phyloP scores from a whole-genome alignment of 2,113 vertebrate species.

The Polyodon spathula region DNA sequence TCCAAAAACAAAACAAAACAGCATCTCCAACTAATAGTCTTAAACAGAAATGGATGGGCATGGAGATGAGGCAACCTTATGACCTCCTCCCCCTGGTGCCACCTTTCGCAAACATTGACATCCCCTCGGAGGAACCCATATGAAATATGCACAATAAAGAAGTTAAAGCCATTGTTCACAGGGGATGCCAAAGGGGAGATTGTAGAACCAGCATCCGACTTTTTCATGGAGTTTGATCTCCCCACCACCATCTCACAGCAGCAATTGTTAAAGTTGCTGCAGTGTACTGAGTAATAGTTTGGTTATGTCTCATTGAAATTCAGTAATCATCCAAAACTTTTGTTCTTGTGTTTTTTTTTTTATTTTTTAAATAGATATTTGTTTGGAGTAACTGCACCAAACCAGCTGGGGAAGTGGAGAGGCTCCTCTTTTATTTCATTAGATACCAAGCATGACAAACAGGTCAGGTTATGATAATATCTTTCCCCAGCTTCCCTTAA shows the following conservation, averaged over 20 bases:
- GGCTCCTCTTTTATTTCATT: conserved; percentile 26
- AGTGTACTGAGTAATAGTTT: conserved; percentile 12
- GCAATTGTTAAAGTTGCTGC: neutral
- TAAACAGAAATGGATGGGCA: neutral
- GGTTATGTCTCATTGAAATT: conserved; percentile 12
- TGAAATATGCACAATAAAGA: conserved; percentile 24
- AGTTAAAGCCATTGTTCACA: conserved; percentile 44
- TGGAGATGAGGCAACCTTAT: too few relatives aligned
- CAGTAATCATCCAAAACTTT: conserved; percentile 8
- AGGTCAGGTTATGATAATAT: too few relatives aligned
- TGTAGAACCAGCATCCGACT: conserved; percentile 6
- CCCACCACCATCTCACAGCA: conserved; percentile 2
- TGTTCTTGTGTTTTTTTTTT: neutral
- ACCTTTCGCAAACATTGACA: conserved; percentile 30
- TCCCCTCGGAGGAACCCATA: conserved; percentile 26
- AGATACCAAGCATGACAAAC: too few relatives aligned
- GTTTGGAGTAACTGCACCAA: neutral
- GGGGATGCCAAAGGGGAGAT: conserved; percentile 14
- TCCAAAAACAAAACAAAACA: conserved; percentile 35
- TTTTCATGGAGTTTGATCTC: conserved; percentile 15
- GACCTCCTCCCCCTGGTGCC: too few relatives aligned
- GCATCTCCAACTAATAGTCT: too few relatives aligned
- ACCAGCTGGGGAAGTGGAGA: conserved; percentile 28
- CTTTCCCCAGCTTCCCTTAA: too few relatives aligned
- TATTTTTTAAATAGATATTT: neutral